Conservation (phyloP, 2,888 invertebrate species). For the Apodemia mormo region DNA sequence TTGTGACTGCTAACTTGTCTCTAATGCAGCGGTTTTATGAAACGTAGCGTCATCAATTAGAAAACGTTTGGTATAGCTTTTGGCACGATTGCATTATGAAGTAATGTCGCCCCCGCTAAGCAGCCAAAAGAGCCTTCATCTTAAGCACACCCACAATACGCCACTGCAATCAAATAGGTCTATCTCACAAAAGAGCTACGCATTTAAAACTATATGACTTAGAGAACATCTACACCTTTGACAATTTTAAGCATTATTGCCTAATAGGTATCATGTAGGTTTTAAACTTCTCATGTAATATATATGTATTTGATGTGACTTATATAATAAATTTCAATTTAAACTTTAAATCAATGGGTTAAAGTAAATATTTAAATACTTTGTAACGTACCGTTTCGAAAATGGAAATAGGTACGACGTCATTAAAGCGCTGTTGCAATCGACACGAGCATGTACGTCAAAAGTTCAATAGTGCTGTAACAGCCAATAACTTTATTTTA, state of each 20-base stretch:
- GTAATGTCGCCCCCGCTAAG: constrained; percentile 55
- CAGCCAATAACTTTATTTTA: constrained; percentile 39
- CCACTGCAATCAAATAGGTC: constrained; percentile 52
- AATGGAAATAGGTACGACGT: constrained; percentile 47
- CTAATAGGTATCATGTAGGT: constrained; percentile 70
- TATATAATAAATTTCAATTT: constrained; percentile 34
- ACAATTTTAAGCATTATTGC: constrained; percentile 59
- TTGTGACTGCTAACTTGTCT: constrained; percentile 47
- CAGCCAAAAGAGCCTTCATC: constrained; percentile 56
- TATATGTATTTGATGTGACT: constrained; percentile 50
- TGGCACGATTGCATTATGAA: constrained; percentile 64
- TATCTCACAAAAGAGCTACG: constrained; percentile 38
- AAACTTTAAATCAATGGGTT: constrained; percentile 38
- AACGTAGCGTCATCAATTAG: constrained; percentile 1
- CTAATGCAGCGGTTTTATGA: not conserved
- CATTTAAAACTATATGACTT: constrained; percentile 25
- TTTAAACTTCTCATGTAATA: constrained; percentile 56
- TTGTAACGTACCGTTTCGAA: constrained; percentile 51
- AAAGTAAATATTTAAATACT: constrained; percentile 40
- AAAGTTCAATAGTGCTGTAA: constrained; percentile 39
- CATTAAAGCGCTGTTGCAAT: constrained; percentile 59
- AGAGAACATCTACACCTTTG: constrained; percentile 37
- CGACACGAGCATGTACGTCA: constrained; percentile 64
- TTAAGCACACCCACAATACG: constrained; percentile 63
- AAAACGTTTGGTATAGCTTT: constrained; percentile 47